These are phyloP conservation scores for Micropoecilia bifurca DNA, from an alignment of 2,797 vertebrate species.

Conservation along the genomic window DNA sequence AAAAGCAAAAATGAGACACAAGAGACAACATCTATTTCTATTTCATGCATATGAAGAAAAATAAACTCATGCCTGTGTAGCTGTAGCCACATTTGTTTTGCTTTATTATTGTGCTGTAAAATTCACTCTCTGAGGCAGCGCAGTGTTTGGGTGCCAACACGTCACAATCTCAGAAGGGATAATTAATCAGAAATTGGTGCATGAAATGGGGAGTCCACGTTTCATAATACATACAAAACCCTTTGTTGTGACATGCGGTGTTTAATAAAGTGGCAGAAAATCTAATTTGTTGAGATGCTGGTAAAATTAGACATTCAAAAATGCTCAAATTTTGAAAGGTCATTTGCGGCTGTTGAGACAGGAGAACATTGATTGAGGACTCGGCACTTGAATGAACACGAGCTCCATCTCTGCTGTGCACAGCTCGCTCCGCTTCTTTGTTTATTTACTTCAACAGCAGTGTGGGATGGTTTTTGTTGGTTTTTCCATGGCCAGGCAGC, in stretches of 20 bases:
- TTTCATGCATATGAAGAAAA: slow-evolving; percentile 40
- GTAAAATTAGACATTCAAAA: slow-evolving; percentile 64
- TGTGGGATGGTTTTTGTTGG: not conserved
- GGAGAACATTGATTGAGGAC: slow-evolving; percentile 35
- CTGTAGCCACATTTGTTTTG: slow-evolving; percentile 54
- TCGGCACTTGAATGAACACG: slow-evolving; percentile 26
- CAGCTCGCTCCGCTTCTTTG: not conserved
- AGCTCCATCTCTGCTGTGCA: slow-evolving; percentile 11
- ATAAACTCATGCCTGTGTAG: slow-evolving; percentile 33
- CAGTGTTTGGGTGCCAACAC: slow-evolving; percentile 49
- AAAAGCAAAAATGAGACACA: slow-evolving; percentile 51
- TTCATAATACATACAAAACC: slow-evolving; percentile 49
- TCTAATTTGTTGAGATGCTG: slow-evolving; percentile 55
- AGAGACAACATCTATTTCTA: slow-evolving; percentile 36
- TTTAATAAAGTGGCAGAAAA: slow-evolving; percentile 54
- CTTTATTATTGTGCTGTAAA: slow-evolving; percentile 20
- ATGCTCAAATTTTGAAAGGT: slow-evolving; percentile 45
- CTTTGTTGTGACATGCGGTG: slow-evolving; percentile 59
- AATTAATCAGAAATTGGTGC: slow-evolving; percentile 75
- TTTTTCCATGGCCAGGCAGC: slow-evolving; percentile 7
- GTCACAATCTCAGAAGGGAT: slow-evolving; percentile 63
- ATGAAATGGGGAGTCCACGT: slow-evolving; percentile 69
- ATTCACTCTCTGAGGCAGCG: slow-evolving; percentile 26
- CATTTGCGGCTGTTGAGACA: slow-evolving; percentile 28
- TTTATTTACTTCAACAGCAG: slow-evolving; percentile 10